Conservation (phyloP, 2,113 vertebrate genomes). For the Cathartes aura region DNA sequence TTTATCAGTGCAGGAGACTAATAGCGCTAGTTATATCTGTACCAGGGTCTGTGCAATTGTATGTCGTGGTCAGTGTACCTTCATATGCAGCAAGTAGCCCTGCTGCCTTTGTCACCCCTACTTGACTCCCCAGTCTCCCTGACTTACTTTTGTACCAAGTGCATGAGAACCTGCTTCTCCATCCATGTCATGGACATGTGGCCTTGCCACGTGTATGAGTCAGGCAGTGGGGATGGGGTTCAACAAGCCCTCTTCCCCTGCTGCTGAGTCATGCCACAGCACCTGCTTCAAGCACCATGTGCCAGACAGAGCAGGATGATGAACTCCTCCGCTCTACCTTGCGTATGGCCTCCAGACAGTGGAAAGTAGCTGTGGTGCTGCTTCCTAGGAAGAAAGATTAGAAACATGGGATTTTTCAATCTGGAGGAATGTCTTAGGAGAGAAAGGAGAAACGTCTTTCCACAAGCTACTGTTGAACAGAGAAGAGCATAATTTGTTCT, state of each 20-base stretch:
- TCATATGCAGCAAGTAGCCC: not conserved
- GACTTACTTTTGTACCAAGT: not conserved
- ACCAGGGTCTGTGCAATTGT: not conserved
- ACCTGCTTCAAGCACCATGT: not conserved
- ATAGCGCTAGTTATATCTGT: not conserved
- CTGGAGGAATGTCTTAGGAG: not conserved
- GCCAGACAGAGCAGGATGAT: not conserved
- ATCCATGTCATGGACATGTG: not conserved
- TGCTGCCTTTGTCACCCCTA: not conserved
- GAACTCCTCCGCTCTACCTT: not conserved
- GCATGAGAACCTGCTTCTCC: not conserved
- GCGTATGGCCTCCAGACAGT: rapidly evolving
- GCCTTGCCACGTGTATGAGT: rapidly evolving
- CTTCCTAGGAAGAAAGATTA: not conserved
- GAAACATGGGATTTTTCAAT: not conserved
- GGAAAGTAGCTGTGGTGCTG: not conserved
- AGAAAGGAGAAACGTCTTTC: not conserved
- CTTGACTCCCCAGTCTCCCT: not conserved
- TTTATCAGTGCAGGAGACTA: not conserved
- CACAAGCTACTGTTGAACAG: not conserved
- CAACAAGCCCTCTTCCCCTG: not conserved
- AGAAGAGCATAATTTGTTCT: not conserved
- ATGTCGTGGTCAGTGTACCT: not conserved
- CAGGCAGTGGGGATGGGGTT: not conserved
- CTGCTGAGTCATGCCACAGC: not conserved